These are phyloP conservation scores for Gadopsis marmoratus DNA, from an alignment of 2,797 vertebrate genomes.

Conservation along the genomic window DNA sequence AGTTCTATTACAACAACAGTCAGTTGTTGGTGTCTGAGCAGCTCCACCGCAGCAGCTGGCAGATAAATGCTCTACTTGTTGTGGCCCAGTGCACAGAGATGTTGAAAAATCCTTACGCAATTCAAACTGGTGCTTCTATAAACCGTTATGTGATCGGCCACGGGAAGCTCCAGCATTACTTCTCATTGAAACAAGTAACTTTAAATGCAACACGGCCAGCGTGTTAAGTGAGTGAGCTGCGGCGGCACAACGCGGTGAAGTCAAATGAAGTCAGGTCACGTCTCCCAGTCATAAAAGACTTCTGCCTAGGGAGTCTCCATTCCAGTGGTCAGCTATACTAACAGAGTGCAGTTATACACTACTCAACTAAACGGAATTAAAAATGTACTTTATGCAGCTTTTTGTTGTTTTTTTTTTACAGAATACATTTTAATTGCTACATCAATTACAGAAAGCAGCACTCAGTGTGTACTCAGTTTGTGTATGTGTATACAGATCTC, in stretches of 20 bases:
- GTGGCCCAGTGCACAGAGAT: background rate
- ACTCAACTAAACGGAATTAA: background rate
- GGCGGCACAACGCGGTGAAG: background rate
- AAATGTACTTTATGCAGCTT: background rate
- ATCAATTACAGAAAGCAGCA: background rate
- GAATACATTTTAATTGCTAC: background rate
- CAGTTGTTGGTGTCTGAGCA: background rate
- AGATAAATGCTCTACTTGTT: background rate
- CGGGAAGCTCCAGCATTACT: background rate
- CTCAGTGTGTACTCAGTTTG: too few relatives aligned
- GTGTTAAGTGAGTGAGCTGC: background rate
- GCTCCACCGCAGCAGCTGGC: slow-evolving; percentile 4
- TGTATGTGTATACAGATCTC: too few relatives aligned
- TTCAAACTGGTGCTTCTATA: background rate
- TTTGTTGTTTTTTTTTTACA: background rate
- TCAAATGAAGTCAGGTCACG: slow-evolving; percentile 33
- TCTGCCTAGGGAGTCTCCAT: background rate
- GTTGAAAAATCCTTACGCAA: background rate
- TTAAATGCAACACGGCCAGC: slow-evolving; percentile 18
- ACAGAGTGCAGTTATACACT: background rate
- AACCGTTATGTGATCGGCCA: background rate
- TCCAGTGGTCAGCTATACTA: background rate
- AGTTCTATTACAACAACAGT: background rate
- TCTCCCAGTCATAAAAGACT: background rate
- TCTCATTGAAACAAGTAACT: background rate